These are phyloP conservation scores for Pontoporia blainvillei DNA, from an alignment of 2,113 vertebrate genomes.

Conservation along the genomic window DNA sequence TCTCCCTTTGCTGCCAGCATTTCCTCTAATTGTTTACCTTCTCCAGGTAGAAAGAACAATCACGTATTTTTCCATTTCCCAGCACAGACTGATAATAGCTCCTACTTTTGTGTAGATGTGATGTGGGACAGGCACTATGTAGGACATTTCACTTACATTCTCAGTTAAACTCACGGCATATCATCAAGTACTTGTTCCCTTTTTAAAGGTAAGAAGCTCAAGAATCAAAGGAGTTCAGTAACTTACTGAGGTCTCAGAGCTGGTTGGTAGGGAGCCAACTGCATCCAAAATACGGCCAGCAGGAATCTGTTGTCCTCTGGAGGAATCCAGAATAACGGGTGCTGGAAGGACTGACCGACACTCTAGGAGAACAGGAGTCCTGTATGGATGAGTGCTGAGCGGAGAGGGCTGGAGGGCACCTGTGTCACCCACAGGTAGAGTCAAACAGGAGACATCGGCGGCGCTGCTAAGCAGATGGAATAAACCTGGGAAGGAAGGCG, in stretches of 20 bases:
- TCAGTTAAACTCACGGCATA: not conserved
- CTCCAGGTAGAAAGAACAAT: not conserved
- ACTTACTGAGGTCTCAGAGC: not conserved
- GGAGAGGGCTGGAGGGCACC: not conserved
- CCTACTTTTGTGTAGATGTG: not conserved
- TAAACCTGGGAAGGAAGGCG: no score
- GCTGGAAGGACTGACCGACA: not conserved
- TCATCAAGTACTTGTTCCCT: not conserved
- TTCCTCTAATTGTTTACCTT: not conserved
- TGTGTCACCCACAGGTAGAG: not conserved
- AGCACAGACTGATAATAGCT: not conserved
- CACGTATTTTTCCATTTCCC: not conserved
- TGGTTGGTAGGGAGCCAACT: not conserved
- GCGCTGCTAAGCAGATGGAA: not conserved
- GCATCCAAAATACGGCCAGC: not conserved
- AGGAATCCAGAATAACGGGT: not conserved
- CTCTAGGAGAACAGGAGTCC: not conserved
- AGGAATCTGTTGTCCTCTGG: not conserved
- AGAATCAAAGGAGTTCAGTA: not conserved
- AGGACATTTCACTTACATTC: not conserved
- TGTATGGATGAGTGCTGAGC: accelerated
- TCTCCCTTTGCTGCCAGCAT: not conserved
- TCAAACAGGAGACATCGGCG: accelerated
- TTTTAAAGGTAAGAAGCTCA: not conserved
- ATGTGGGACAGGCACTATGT: accelerated